Evolutionary conservation across 2,888 invertebrate genomes (phyloP).

Genomic region (Idaea biselata): DNA sequence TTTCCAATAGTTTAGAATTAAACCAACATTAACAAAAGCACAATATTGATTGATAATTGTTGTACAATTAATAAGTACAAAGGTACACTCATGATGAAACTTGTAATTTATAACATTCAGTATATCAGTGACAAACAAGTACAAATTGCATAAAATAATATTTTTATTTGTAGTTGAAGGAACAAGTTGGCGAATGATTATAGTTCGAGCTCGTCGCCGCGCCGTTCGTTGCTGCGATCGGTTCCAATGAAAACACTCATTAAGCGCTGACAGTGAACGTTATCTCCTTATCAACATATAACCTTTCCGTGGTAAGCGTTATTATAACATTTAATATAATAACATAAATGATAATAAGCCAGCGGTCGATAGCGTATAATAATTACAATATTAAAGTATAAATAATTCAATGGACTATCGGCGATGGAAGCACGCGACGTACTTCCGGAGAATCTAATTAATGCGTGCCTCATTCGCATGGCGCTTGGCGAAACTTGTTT

Average conservation of each 20-base stretch:
- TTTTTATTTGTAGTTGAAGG: constrained; percentile 48
- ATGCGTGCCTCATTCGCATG: constrained; percentile 55
- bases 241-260: constrained; percentile 49
- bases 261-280: constrained; percentile 58
- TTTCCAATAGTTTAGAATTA: neutral
- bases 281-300: constrained; percentile 71
- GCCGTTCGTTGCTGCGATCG: constrained; percentile 29
- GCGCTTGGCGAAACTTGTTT: constrained; percentile 60
- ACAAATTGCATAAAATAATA: constrained; percentile 61
- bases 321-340: constrained; percentile 77
- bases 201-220: constrained; percentile 45
- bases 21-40: neutral
- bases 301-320: constrained; percentile 69
- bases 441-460: constrained; percentile 75
- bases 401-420: constrained; percentile 78
- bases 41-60: neutral
- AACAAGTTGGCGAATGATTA: constrained; percentile 56
- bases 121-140: constrained; percentile 62
- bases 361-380: constrained; percentile 66
- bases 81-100: constrained; percentile 18
- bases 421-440: constrained; percentile 71
- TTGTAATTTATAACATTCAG: constrained; percentile 34
- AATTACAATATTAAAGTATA: constrained; percentile 78
- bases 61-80: constrained; percentile 13
- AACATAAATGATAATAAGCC: constrained; percentile 76